phyloP scores from a whole-genome alignment of 2,113 vertebrate genomes.

The Scatophagus argus region DNA sequence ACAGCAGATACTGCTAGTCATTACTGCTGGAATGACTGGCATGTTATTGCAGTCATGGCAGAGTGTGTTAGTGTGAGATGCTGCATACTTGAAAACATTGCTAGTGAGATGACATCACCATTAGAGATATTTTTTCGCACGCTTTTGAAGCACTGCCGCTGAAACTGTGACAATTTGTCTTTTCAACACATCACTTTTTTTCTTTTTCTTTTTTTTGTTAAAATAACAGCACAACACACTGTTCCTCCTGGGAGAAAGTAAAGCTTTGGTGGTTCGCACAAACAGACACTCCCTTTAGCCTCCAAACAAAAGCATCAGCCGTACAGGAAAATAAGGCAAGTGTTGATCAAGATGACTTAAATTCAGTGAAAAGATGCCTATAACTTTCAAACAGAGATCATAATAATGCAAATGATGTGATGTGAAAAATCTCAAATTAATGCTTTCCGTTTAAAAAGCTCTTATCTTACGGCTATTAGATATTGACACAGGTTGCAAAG shows the following conservation, averaged over 20 bases:
- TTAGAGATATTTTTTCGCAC: conserved; percentile 20
- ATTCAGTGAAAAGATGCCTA: no score
- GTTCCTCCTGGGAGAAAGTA: conserved; percentile 35
- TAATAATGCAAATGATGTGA: not conserved
- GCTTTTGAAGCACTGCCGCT: conserved; percentile 15
- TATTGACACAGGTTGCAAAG: no score
- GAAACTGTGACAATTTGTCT: conserved; percentile 39
- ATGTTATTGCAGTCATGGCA: conserved; percentile 21
- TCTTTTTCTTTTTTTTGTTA: conserved; percentile 35
- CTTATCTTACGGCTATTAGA: no score
- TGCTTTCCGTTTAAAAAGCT: no score
- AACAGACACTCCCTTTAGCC: not conserved
- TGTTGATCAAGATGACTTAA: not conserved
- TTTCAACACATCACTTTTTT: not conserved
- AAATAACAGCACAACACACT: conserved; percentile 16
- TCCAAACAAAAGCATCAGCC: conserved; percentile 11
- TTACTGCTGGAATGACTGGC: conserved; percentile 48
- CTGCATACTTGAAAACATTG: conserved; percentile 11
- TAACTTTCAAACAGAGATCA: not conserved
- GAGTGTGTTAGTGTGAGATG: conserved; percentile 29
- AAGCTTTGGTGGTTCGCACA: conserved; percentile 36
- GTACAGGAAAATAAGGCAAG: not conserved
- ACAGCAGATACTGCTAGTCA: conserved; percentile 24
- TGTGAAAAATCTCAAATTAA: not conserved
- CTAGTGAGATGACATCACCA: conserved; percentile 47